Percentiles rank a stretch among this genome's conserved stretches.
Evolutionary conservation across 2,797 vertebrate genomes (phyloP).

Genomic region (Pipistrellus kuhlii): DNA sequence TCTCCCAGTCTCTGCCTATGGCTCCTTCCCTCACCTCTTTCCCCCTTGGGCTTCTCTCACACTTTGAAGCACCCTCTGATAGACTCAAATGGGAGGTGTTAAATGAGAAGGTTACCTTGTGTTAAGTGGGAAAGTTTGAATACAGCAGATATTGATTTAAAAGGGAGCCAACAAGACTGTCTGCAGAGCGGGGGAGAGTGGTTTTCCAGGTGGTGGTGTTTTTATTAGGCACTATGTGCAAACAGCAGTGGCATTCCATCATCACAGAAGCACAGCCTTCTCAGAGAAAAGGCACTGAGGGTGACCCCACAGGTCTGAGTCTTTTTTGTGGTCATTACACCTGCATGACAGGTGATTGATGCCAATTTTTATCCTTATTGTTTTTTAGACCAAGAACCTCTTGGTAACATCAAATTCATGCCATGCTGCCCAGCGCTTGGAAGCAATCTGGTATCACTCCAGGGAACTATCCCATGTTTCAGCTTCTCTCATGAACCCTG

Average conservation of each 20-base stretch:
- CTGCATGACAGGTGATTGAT: neutral
- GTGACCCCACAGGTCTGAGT: neutral
- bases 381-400: slow-evolving; percentile 26
- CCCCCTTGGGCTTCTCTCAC: neutral
- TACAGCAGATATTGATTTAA: neutral
- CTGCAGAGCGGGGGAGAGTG: neutral
- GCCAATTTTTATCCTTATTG: neutral
- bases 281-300: neutral
- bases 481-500: neutral
- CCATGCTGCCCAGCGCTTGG: neutral
- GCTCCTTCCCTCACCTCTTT: neutral
- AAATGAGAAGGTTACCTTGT: neutral
- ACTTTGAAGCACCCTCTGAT: neutral
- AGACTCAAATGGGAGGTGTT: neutral
- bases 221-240: neutral
- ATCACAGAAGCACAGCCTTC: neutral
- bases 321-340: neutral
- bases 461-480: neutral
- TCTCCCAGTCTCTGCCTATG: neutral
- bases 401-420: neutral
- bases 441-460: neutral
- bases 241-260: neutral
- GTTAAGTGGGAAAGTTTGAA: neutral
- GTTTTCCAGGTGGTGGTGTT: neutral
- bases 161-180: neutral